Evolutionary conservation across 2,888 invertebrate species (phyloP).

Genomic region (Cyclophora punctaria): DNA sequence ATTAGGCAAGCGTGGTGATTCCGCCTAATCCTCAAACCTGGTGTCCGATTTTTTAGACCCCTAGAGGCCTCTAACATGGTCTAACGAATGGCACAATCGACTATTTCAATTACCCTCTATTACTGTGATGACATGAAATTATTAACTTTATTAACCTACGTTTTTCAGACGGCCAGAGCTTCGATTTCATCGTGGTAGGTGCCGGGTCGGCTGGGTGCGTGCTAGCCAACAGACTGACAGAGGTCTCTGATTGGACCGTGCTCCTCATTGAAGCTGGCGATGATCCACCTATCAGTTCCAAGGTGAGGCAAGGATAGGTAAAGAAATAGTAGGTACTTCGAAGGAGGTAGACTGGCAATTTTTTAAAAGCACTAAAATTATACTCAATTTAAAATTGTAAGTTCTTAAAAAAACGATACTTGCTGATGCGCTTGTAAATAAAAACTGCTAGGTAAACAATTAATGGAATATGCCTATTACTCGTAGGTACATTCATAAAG

Average conservation of each 20-base stretch:
- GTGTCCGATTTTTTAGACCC: too few species aligned
- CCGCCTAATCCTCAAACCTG: too few species aligned
- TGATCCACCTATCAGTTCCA: conserved; percentile 61
- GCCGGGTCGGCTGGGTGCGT: conserved; percentile 33
- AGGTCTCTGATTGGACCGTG: conserved; percentile 26
- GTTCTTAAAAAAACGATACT: too few species aligned
- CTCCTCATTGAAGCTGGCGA: conserved; percentile 33
- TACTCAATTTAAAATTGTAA: background rate
- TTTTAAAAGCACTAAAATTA: background rate
- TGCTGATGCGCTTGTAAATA: too few species aligned
- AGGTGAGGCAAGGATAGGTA: conserved; percentile 29
- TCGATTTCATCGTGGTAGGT: conserved; percentile 25
- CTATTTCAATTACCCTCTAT: background rate
- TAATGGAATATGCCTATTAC: too few species aligned
- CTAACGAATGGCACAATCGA: background rate
- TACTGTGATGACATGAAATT: too few species aligned
- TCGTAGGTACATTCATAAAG: too few species aligned
- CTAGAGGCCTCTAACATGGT: too few species aligned
- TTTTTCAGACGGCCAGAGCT: conserved; percentile 20
- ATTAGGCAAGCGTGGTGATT: too few species aligned
- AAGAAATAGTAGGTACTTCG: too few species aligned
- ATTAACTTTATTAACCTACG: background rate
- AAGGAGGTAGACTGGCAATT: too few species aligned
- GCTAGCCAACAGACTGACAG: conserved; percentile 31
- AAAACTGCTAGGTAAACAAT: too few species aligned